Evolutionary conservation across 2,797 vertebrate species (phyloP).

Genomic region (Nyctalus aviator): DNA sequence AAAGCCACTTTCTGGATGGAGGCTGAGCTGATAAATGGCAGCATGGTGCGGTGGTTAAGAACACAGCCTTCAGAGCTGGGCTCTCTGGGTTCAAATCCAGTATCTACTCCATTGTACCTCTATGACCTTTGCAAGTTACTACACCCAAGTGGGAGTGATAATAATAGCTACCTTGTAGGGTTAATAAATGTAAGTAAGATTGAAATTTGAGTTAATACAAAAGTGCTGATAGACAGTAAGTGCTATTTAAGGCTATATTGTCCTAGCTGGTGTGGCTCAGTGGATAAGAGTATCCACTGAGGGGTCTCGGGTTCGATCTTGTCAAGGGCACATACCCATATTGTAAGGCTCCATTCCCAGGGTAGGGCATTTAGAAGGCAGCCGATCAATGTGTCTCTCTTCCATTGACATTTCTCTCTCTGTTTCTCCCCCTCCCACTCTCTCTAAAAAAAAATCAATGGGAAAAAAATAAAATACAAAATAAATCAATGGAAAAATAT

Average conservation of each 20-base stretch:
- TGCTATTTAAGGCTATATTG: neutral
- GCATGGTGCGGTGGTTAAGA: neutral
- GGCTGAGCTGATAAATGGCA: neutral
- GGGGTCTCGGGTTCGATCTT: no score
- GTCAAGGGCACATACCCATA: no score
- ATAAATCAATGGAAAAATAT: no score
- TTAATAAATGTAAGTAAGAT: neutral
- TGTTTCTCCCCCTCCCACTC: no score
- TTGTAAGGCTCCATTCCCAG: no score
- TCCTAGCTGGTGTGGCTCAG: no score
- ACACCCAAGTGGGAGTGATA: neutral
- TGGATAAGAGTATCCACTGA: no score
- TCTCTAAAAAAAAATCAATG: no score
- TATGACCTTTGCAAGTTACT: neutral
- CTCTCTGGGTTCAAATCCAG: neutral
- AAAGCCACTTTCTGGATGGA: neutral
- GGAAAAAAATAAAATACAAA: no score
- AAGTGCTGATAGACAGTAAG: neutral
- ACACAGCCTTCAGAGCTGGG: neutral
- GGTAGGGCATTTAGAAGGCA: no score
- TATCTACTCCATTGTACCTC: accelerated
- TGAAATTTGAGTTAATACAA: neutral
- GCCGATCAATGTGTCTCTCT: no score
- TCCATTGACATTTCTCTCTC: no score
- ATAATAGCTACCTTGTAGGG: neutral